phyloP scores from a whole-genome alignment of 2,888 invertebrate species.

The Epirrhoe tristata region DNA sequence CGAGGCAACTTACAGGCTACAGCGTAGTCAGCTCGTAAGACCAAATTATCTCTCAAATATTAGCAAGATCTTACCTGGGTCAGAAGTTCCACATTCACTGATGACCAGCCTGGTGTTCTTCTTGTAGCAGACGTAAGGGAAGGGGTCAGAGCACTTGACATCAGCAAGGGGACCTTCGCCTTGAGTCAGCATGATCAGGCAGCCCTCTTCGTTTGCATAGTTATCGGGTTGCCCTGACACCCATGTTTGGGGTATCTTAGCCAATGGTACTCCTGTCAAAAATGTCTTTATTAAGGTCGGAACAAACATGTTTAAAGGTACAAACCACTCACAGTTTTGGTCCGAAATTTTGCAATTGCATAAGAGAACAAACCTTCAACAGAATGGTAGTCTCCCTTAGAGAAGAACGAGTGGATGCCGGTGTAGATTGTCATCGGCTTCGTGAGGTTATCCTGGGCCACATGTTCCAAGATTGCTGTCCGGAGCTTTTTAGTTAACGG shows the following conservation, averaged over 20 bases:
- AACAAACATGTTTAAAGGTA: too few species aligned
- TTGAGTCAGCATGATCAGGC: conserved; percentile 34
- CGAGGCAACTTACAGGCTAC: too few species aligned
- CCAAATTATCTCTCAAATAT: too few species aligned
- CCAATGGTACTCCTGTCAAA: conserved; percentile 27
- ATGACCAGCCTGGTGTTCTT: neutral
- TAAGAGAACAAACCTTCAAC: conserved; percentile 48
- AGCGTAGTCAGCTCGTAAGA: too few species aligned
- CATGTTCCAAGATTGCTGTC: conserved; percentile 36
- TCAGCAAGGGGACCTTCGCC: conserved; percentile 35
- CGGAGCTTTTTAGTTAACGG: conserved; percentile 43
- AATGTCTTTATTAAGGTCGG: too few species aligned
- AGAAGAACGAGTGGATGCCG: conserved; percentile 53
- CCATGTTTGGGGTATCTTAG: conserved; percentile 28
- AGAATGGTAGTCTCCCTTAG: conserved; percentile 53
- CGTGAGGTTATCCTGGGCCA: conserved; percentile 21
- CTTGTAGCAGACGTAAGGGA: conserved; percentile 45
- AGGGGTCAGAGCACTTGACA: conserved; percentile 27
- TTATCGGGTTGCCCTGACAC: conserved; percentile 31
- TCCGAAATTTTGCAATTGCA: neutral
- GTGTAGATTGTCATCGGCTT: conserved; percentile 42
- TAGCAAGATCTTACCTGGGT: conserved; percentile 25
- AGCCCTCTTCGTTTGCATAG: conserved; percentile 29
- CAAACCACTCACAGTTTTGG: too few species aligned
- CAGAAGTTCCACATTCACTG: conserved; percentile 42